phyloP scores from a whole-genome alignment of 2,888 invertebrate genomes.

The Troilus luridus region DNA sequence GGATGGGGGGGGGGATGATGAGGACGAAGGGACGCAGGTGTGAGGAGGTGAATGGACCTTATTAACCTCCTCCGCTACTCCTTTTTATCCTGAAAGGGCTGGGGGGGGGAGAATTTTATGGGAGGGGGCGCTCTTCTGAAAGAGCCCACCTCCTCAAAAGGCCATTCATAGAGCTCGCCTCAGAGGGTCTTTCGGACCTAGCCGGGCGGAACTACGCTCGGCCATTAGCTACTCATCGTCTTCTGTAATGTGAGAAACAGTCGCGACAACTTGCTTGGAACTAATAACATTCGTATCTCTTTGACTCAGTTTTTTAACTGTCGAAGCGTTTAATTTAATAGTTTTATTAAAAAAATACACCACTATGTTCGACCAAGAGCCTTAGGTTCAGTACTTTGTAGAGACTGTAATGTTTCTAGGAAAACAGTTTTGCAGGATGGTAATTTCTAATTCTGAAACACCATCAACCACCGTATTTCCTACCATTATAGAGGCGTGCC shows the following conservation, averaged over 20 bases:
- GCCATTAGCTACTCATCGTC: conserved; percentile 7
- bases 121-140: not conserved
- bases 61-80: not conserved
- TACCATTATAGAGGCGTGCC: too few species aligned
- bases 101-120: not conserved
- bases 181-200: not conserved
- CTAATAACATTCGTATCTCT: not conserved
- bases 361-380: too few species aligned
- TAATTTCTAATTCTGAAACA: too few species aligned
- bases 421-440: too few species aligned
- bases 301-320: not conserved
- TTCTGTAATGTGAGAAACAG: not conserved
- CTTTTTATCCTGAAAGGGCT: conserved; percentile 7
- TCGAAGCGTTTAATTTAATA: not conserved
- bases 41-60: not conserved
- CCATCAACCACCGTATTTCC: too few species aligned
- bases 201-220: conserved; percentile 23
- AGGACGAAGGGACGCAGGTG: not conserved
- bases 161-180: conserved; percentile 30
- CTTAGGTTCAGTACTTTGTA: too few species aligned
- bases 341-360: too few species aligned
- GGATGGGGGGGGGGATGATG: too few species aligned
- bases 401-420: too few species aligned
- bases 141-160: not conserved
- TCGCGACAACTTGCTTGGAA: not conserved